A percentile compares a stretch with the other conserved stretches of the same genome.
These are phyloP conservation scores for Agapornis roseicollis DNA, from an alignment of 2,113 vertebrate genomes.

Conservation along the genomic window DNA sequence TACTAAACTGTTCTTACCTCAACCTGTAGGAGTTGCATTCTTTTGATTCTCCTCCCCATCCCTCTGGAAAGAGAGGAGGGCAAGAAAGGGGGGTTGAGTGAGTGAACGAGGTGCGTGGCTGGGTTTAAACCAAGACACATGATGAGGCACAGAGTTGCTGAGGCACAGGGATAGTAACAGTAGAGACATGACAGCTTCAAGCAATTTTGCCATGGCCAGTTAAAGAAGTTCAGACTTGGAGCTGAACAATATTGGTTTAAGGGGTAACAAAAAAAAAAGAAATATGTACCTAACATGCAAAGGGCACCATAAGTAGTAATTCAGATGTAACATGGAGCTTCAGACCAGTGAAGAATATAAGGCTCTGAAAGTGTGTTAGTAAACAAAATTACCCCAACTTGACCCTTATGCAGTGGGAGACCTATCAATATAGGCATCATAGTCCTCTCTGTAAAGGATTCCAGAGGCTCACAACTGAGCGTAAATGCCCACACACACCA, in stretches of 20 bases:
- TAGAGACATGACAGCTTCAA: fast-evolving
- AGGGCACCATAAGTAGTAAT: neutral
- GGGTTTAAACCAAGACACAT: no score
- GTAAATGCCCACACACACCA: fast-evolving
- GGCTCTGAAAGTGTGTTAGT: neutral
- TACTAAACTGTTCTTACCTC: no score
- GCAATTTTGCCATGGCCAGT: neutral
- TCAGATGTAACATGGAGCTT: neutral
- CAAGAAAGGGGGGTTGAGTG: no score
- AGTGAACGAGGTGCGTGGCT: no score
- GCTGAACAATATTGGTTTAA: neutral
- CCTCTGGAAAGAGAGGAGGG: no score
- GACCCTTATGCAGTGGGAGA: neutral
- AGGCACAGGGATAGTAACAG: neutral
- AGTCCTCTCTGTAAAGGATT: neutral
- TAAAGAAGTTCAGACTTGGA: neutral
- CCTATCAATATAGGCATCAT: neutral
- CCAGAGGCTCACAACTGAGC: neutral
- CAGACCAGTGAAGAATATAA: neutral
- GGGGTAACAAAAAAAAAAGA: neutral
- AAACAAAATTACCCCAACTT: neutral
- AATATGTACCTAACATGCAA: fast-evolving
- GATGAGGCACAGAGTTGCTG: fast-evolving
- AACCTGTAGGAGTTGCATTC: no score
- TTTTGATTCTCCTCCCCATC: no score